Evolutionary conservation across 2,888 invertebrate genomes (phyloP).

Genomic region (Chrysina gloriosa): DNA sequence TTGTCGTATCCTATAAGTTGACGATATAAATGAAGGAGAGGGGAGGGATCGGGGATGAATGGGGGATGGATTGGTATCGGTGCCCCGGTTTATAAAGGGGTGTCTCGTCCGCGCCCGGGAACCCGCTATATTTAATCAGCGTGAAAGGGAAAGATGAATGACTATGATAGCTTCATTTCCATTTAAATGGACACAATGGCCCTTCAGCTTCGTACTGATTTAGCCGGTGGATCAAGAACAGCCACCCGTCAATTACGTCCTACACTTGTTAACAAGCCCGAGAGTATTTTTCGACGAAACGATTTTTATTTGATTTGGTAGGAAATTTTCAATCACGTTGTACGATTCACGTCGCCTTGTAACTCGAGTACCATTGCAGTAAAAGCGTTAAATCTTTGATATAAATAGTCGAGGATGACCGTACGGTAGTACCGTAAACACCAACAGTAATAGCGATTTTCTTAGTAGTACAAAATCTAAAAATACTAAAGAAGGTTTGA

Average conservation of each 20-base stretch:
- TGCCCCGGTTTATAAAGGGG: slow-evolving; percentile 3
- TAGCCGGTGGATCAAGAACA: slow-evolving; percentile 33
- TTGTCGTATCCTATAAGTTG: slow-evolving; percentile 61
- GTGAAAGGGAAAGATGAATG: slow-evolving; percentile 53
- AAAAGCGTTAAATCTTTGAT: too few species aligned
- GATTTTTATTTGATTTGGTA: too few species aligned
- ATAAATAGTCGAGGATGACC: too few species aligned
- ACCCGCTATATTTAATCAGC: slow-evolving; percentile 58
- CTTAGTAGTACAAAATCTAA: too few species aligned
- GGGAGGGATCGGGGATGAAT: slow-evolving; percentile 45
- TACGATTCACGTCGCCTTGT: too few species aligned
- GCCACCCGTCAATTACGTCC: slow-evolving; percentile 24
- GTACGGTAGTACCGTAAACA: too few species aligned
- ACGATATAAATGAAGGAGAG: slow-evolving; percentile 57
- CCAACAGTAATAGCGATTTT: too few species aligned
- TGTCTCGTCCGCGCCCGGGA: too few species aligned
- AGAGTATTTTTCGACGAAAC: too few species aligned
- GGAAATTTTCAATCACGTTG: too few species aligned
- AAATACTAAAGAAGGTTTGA: too few species aligned
- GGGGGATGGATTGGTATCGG: neutral
- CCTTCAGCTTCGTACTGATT: slow-evolving; percentile 27
- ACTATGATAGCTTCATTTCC: slow-evolving; percentile 55
- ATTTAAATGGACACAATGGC: slow-evolving; percentile 44
- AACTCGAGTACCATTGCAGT: too few species aligned
- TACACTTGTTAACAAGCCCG: slow-evolving; percentile 13